Evolutionary conservation across 2,113 vertebrate species (phyloP).

Genomic region (Coreoperca whiteheadi): DNA sequence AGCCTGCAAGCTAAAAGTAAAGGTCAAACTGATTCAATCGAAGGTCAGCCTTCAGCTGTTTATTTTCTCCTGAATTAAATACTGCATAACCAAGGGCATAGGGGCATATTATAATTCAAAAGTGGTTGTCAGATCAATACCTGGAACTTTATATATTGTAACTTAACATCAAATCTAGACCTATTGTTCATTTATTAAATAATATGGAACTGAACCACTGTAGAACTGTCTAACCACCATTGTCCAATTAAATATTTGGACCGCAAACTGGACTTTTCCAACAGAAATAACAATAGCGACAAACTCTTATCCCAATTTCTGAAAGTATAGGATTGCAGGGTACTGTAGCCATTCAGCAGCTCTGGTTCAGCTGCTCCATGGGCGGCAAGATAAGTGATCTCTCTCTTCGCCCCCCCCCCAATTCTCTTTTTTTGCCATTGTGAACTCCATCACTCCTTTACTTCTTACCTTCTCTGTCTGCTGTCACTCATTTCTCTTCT

Average conservation of each 20-base stretch:
- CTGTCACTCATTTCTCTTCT: constrained; percentile 16
- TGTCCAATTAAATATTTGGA: not conserved
- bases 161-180: not conserved
- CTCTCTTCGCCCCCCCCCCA: too few species aligned
- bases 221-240: not conserved
- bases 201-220: not conserved
- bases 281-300: not conserved
- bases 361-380: not conserved
- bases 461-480: not conserved
- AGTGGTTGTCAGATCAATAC: not conserved
- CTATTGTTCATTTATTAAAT: not conserved
- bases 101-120: not conserved
- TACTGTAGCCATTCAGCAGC: too few species aligned
- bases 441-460: not conserved
- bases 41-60: not conserved
- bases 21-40: not conserved
- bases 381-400: too few species aligned
- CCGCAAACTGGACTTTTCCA: not conserved
- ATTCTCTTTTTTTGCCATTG: not conserved
- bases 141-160: not conserved
- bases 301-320: not conserved
- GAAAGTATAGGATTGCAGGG: not conserved
- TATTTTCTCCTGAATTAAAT: not conserved
- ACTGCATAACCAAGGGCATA: not conserved
- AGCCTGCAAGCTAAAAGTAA: not conserved